Conservation (phyloP, 1,140 invertebrate species). For the Pectinophora gossypiella region DNA sequence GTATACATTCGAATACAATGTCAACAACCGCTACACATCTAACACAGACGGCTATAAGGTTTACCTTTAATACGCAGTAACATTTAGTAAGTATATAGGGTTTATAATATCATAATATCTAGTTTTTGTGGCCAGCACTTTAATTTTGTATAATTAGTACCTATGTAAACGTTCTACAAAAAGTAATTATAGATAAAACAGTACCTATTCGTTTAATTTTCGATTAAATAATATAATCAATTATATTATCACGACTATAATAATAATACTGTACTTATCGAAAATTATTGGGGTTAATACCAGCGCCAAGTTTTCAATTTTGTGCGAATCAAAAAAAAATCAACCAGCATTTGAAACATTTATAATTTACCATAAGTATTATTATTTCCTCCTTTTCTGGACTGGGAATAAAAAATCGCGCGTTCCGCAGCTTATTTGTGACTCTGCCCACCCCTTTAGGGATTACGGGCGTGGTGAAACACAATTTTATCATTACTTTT, state of each 20-base stretch:
- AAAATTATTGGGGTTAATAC: too few relatives aligned
- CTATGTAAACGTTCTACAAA: neutral
- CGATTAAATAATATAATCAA: neutral
- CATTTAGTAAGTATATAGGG: neutral
- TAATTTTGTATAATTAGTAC: too few relatives aligned
- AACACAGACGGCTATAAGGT: neutral
- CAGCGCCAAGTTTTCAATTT: too few relatives aligned
- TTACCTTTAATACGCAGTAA: neutral
- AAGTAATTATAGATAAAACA: neutral
- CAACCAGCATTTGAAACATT: too few relatives aligned
- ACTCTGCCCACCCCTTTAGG: too few relatives aligned
- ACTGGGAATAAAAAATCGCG: too few relatives aligned
- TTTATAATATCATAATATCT: neutral
- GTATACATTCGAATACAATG: neutral
- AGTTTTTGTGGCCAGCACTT: neutral
- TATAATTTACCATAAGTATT: too few relatives aligned
- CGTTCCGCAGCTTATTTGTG: too few relatives aligned
- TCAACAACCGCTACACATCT: neutral
- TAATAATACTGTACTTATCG: neutral
- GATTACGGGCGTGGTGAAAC: too few relatives aligned
- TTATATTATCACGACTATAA: neutral
- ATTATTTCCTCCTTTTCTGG: too few relatives aligned
- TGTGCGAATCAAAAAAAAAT: too few relatives aligned
- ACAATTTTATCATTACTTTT: too few relatives aligned
- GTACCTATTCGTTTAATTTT: neutral